Base-by-base conservation (phyloP, 2,888 invertebrate species). In the Eupeodes latifasciatus region DNA sequence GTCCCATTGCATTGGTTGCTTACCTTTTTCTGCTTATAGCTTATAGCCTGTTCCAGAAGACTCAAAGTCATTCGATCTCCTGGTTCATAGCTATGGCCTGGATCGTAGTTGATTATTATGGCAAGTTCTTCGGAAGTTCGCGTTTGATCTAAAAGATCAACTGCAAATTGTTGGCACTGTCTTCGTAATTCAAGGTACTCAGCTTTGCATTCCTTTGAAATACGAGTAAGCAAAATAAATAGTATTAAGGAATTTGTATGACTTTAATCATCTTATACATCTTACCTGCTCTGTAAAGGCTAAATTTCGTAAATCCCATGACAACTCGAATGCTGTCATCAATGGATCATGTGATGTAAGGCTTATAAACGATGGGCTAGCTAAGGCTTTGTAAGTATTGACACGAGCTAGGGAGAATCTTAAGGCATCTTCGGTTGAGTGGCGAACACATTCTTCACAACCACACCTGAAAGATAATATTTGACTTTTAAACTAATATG, bases 21-120 rank as follows among this genome's bases (percentile, higher is more conserved):
- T 91, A 98, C 98, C 96, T 96, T 97, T 94, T 99, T 99, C 93
- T 99, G 99, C 92, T 98, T 98, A 92, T 97, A 98, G 91, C 97
- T 95, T 85, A 99, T 98, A 1, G 99, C 99, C 87, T 98, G 94
- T 91, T 98, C 98, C 74, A 99, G 94, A 69, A 98, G 94, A 0
- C 97, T 96, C 67, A 99, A 94, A 91, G 96, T 96, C 96, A 98
- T 98, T 89, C 97, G 96, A 90, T 97, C 97, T 0, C 97, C 97
- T 4, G 96, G 96, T 89, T 96, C 95, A 91, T 96, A 96, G 0
- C 95, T 95, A 84, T 95, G 94, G 3, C 96, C 96, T 0, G 96
- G 97, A 92, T 98, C 98, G 91, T 99, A 97, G 94, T 99, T 99
- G 27, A 99, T 95, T 85, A 99, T 96, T 67, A 98, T 97, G 87